phyloP scores from a whole-genome alignment of 2,113 vertebrate species.

The Cyrtonyx montezumae region DNA sequence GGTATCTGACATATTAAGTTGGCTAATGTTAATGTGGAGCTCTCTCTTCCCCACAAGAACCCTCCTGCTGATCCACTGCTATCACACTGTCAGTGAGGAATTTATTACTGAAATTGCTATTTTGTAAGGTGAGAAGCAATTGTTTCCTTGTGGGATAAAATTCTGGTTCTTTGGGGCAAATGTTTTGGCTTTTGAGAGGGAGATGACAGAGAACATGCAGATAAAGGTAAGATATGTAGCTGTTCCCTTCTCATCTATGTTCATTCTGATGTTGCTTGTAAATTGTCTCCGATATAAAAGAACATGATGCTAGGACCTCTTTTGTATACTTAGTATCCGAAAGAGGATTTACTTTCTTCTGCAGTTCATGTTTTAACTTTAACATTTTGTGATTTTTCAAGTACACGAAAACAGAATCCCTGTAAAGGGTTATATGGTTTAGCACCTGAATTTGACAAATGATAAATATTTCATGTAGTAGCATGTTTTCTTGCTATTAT shows the following conservation, averaged over 20 bases:
- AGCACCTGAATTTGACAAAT: not conserved
- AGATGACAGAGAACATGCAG: fast-evolving
- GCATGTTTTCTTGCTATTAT: not conserved
- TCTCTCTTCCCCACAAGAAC: not conserved
- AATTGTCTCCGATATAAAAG: not conserved
- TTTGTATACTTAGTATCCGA: not conserved
- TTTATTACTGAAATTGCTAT: not conserved
- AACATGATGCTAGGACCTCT: not conserved
- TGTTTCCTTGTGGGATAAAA: not conserved
- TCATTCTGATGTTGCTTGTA: not conserved
- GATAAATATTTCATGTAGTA: not conserved
- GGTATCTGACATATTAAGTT: not conserved
- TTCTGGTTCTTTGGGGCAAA: not conserved
- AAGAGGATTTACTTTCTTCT: not conserved
- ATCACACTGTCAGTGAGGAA: not conserved
- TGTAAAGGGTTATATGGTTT: not conserved
- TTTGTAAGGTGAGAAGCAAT: not conserved
- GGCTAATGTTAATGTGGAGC: not conserved
- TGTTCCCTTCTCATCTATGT: not conserved
- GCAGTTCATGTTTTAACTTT: not conserved
- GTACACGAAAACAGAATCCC: not conserved
- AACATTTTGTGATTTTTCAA: not conserved
- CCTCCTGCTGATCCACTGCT: not conserved
- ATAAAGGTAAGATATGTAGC: not conserved
- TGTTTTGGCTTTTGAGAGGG: not conserved